Base-by-base conservation (phyloP, 2,113 vertebrate species). In the Ceuthmochares aereus region DNA sequence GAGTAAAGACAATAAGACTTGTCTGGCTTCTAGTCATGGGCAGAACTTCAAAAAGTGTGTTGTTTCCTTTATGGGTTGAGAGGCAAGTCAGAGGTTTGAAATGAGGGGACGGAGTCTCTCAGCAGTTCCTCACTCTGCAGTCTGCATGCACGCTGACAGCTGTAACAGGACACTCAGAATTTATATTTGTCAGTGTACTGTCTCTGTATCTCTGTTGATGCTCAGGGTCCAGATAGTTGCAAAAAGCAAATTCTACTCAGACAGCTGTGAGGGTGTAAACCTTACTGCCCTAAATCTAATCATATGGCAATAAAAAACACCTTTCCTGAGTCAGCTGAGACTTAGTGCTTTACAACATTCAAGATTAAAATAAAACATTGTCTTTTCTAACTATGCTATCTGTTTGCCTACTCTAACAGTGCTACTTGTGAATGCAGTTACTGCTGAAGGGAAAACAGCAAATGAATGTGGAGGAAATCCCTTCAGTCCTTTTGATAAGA, bases 211-310 rank as follows among this genome's bases (percentile, higher is more conserved):
- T 56, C 27, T 68, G 74, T 69, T 89, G n/a, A 73, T 76, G 75
- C 42, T 58, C 42, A 7, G 58, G 2, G n/a, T 45, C 43, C 16
- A 52, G 67, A 26, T 59, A 78, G 29, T 32, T 66, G 42, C 40
- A 88, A 87, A 93, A 96, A 62, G n/a, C 27, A 74, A 58, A 51
- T 88, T 90, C 63, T 91, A 40, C 70, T 85, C 75, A 32, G 92
- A 80, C 22, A 49, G 60, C 17, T 26, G 30, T 14, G 27, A 45
- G 36, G 17, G 16, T 69, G 27, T 66, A 93, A 88, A 76, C 40
- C 10, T 63, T 68, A 43, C 36, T 40, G 12, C 19, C 36, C 42
- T 78, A 80, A 84, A 73, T 60, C 0, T 6, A 75, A 78, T 18
- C 12, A 18, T 7, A 70, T 45, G 55, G 20, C 23, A 79, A 26